Base-by-base conservation (phyloP, 2,888 invertebrate species). In the Copidosoma aretas region DNA sequence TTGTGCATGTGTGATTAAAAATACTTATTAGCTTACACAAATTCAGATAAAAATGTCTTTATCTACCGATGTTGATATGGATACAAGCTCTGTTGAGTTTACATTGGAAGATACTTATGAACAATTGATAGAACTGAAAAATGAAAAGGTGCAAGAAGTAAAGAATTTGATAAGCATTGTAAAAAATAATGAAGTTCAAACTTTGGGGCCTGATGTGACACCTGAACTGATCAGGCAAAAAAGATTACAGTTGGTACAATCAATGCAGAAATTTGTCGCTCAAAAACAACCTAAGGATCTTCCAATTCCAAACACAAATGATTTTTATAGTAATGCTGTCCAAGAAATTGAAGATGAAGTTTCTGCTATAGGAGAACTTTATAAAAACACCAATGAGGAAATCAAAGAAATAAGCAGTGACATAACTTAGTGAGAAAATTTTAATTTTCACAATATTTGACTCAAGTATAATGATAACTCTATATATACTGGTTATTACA, bases 91-190 rank as follows among this genome's bases (percentile, higher is more conserved):
- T 14, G 58, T 74, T 69, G 78, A 78, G 52, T 80, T 78, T 46
- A 77, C 77, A n/a, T 70, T 80, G 22, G 76, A 80, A 56, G 80
- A 82, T 58, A 73, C 79, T 1, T 72, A 75, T 1, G 78, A 76
- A 14, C 53, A 72, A 41, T 71, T 82, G 17, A 75, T 74, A 57
- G 76, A 79, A 0, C 56, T 73, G 0, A 61, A 73, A 32, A 32
- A 39, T 5, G 74, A 78, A 25, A 68, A 71, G 22, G 61, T 72
- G n/a, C 60, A 71, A 4, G 74, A 76, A 69, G 58, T 81, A 17
- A 75, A 79, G 3, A 52, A 73, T 4, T 59, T 81, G 43, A 70
- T 69, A 12, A 59, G 61, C 14, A 17, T 54, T 19, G 49, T 75
- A 4, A 60, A 65, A 32, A 79, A 80, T 62, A 78, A 78, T 39